Base-by-base conservation (phyloP, 2,797 vertebrate genomes). In the Pteronotus mesoamericanus region DNA sequence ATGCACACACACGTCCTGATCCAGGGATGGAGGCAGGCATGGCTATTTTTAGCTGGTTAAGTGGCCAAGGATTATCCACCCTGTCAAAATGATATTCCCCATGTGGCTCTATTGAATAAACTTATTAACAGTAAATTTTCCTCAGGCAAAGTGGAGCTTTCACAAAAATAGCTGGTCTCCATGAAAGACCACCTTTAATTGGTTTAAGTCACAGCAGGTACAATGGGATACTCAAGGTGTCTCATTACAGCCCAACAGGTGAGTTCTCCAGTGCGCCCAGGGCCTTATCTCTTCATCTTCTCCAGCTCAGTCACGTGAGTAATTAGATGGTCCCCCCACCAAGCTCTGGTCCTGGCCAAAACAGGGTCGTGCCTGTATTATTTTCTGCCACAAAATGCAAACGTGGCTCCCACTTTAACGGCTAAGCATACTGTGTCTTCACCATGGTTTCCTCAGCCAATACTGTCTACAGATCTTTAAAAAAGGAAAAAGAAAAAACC, bases 11-110 rank as follows among this genome's bases (percentile, higher is more conserved):
- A 61, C n/a, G n/a, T 71, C 92, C 78, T 66, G 82, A 84, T 39
- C 19, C 55, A 89, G 11, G 53, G 88, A 46, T 84, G 39, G 68
- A 96, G 78, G 34, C 15, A 96, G 78, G 34, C 15, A 42, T 82
- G 85, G 66, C 64, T 97, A 95, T 95, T 89, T 92, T 94, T 77
- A 95, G 42, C 51, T 69, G 37, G 34, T n/a, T 95, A 95, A 95
- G 64, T 79, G 71, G 34, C 51, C 92, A 37, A 86, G 39, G 59
- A 71, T 91, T 85, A 42, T 69, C 78, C 83, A 75, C 84, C 37
- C 66, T 55, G 12, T 80, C 69, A 92, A 94, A 94, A 77, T 89
- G 57, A 59, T 91, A 78, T 87, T 69, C 59, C 88, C 93, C 42
- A 5, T 75, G 91, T 71, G 92, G 37, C 64, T 57, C 24, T 34